Base-by-base conservation (phyloP, 1,140 invertebrate genomes). In the Bombus difficillimus region DNA sequence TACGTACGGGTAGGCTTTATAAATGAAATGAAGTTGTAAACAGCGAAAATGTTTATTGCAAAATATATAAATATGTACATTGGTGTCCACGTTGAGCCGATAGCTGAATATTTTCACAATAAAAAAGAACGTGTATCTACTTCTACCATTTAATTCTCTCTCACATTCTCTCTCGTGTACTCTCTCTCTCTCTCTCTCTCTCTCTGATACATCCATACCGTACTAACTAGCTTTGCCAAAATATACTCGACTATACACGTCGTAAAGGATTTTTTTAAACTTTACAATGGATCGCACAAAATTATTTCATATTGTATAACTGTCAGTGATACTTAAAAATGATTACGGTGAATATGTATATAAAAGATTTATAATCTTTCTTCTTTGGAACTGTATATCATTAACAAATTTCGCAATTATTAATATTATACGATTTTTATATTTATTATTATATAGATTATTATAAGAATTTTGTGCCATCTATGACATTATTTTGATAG, bases 1-100 rank as follows among this genome's bases (percentile, higher is more conserved):
- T 8, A 12, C 86, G 88, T 91, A 86, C 86, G 93, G 91, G 92
- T 89, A 88, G 92, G 90, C 89, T 93, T 83, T 75, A 77, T 94
- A 95, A 95, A 95, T 94, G 94, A 95, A 94, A 94, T 94, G 94
- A 92, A 93, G 92, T 94, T 94, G 91, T 94, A 90, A 95, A 94
- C 92, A 94, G 93, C 92, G 92, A 93, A 95, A 93, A 92, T 94
- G 93, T 95, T 95, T 95, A 95, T 95, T 95, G 93, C 91, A 95
- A 95, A 94, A 94, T 94, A 93, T 92, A 93, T 91, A 91, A 87
- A 89, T 89, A 90, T 90, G 92, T 95, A 95, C 94, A 95, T 94
- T 92, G 93, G 94, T 95, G 94, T 92, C 94, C 94, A 94, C 93
- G 90, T 94, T 89, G 86, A 93, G 88, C 90, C 78, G 88, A 94